phyloP scores from a whole-genome alignment of 2,888 invertebrate species.

The Chrysotoxum bicinctum region DNA sequence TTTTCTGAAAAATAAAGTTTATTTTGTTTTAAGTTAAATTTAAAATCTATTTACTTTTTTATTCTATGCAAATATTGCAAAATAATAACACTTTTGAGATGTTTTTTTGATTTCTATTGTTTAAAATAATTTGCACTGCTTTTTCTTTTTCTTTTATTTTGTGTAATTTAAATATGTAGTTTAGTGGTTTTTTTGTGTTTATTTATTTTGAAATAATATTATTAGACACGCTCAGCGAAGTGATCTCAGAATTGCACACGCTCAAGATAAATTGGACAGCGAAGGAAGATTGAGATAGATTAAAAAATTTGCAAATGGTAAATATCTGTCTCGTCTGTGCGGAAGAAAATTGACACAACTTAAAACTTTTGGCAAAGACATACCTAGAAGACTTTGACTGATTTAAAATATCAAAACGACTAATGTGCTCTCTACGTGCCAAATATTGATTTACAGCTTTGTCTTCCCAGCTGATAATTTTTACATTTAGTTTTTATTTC shows the following conservation, averaged over 20 bases:
- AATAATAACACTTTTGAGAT: constrained; percentile 61
- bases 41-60: background rate
- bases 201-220: background rate
- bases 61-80: constrained; percentile 70
- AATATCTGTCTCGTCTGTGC: too few species aligned
- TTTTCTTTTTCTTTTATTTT: constrained; percentile 2
- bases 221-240: background rate
- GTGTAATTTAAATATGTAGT: constrained; percentile 37
- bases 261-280: background rate
- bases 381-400: background rate
- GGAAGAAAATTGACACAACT: background rate
- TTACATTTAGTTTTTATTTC: too few species aligned
- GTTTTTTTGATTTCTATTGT: constrained; percentile 41
- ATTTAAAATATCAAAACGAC: background rate
- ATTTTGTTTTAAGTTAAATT: background rate
- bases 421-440: background rate
- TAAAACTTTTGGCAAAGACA: background rate
- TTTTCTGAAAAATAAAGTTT: constrained; percentile 19
- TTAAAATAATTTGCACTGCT: constrained; percentile 61
- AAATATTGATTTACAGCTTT: background rate
- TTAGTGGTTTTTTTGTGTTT: constrained; percentile 4
- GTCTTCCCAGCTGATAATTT: background rate
- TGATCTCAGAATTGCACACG: background rate
- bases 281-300: background rate
- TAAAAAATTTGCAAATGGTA: too few species aligned